Conservation (phyloP, 1,140 invertebrate species). For the Orchesella cincta region DNA sequence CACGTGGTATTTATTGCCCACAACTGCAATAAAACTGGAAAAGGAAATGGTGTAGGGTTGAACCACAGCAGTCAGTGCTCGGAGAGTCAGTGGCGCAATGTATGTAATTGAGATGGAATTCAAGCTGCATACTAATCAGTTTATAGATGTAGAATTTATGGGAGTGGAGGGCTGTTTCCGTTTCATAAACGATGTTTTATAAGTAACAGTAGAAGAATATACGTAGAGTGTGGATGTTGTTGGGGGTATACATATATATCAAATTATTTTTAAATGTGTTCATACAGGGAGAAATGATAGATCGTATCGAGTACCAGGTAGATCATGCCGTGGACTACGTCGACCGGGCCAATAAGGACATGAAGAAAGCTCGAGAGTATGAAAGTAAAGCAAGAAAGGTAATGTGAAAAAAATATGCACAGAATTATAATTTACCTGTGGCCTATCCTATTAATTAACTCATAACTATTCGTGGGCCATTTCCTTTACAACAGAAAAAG, state of each 20-base stretch:
- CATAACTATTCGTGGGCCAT: not conserved
- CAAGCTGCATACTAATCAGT: constrained; percentile 21
- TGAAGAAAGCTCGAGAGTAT: constrained; percentile 68
- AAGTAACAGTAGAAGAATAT: too few species aligned
- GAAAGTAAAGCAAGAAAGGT: constrained; percentile 63
- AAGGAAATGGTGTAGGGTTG: too few species aligned
- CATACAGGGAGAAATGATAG: constrained; percentile 87
- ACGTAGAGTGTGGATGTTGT: too few species aligned
- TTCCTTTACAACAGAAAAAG: constrained; percentile 21
- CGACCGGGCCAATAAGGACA: constrained; percentile 66
- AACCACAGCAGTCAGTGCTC: too few species aligned
- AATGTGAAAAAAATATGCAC: not conserved
- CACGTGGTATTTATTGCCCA: too few species aligned
- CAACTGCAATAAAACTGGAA: too few species aligned
- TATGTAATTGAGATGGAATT: constrained; percentile 8
- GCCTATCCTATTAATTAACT: not conserved
- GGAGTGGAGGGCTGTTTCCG: too few species aligned
- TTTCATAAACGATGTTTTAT: too few species aligned
- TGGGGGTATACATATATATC: not conserved
- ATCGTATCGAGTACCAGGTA: constrained; percentile 89
- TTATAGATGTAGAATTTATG: too few species aligned
- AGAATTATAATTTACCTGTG: not conserved
- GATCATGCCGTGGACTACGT: constrained; percentile 70
- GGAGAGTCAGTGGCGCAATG: not conserved
- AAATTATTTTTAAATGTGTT: too few species aligned